Evolutionary conservation across 2,797 vertebrate genomes (phyloP).

Genomic region (Pagetopsis macropterus): DNA sequence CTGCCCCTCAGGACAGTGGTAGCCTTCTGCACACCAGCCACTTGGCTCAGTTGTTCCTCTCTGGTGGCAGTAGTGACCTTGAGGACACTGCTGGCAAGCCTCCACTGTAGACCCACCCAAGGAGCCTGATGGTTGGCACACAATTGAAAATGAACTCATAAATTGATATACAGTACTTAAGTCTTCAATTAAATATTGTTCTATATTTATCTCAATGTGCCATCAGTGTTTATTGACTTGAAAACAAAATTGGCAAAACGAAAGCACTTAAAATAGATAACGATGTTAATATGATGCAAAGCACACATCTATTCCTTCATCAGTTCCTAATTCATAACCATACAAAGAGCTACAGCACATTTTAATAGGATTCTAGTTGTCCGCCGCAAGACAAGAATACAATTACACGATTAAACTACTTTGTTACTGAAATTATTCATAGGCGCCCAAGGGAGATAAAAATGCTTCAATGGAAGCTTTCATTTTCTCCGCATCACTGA

Average conservation of each 20-base stretch:
- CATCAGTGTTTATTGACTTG: neutral
- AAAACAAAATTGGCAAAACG: conserved; percentile 12
- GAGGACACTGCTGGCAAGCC: conserved; percentile 85
- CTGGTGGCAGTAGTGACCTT: conserved; percentile 87
- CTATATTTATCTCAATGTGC: too few relatives aligned
- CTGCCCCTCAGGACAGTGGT: conserved; percentile 87
- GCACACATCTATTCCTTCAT: conserved; percentile 37
- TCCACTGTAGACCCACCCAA: conserved; percentile 79
- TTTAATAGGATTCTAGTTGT: conserved; percentile 64
- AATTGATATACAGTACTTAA: neutral
- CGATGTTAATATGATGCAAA: conserved; percentile 41
- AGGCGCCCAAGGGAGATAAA: conserved; percentile 35
- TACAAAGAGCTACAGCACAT: conserved; percentile 47
- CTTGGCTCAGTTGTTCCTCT: conserved; percentile 79
- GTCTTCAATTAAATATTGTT: neutral
- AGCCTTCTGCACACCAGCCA: conserved; percentile 85
- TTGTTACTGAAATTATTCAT: conserved; percentile 71
- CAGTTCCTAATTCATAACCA: conserved; percentile 47
- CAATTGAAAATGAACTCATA: neutral
- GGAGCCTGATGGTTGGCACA: conserved; percentile 59
- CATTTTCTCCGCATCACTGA: conserved; percentile 52
- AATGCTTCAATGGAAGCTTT: conserved; percentile 38
- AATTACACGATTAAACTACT: conserved; percentile 69
- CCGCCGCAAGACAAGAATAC: conserved; percentile 59
- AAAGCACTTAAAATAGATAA: conserved; percentile 35